A percentile compares a stretch with the other conserved stretches of the same genome.
phyloP scores from a whole-genome alignment of 2,113 vertebrate species.

The Syrmaticus mikado region DNA sequence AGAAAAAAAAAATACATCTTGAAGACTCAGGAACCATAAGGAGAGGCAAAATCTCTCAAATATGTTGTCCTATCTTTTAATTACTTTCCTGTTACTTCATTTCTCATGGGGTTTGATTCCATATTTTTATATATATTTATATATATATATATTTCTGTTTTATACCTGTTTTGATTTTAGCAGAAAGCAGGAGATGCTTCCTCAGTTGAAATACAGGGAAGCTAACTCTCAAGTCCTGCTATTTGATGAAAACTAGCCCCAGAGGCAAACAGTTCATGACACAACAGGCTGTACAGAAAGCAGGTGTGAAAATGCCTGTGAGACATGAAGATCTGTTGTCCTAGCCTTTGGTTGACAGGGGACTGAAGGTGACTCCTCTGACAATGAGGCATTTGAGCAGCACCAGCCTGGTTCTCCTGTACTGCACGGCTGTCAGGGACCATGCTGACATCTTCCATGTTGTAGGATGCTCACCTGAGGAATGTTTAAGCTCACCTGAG shows the following conservation, averaged over 20 bases:
- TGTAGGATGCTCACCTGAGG: neutral
- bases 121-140: neutral
- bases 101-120: neutral
- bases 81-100: neutral
- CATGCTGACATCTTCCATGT: neutral
- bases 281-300: neutral
- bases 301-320: neutral
- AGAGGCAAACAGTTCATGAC: neutral
- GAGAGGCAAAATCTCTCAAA: neutral
- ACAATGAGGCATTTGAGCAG: neutral
- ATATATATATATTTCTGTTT: neutral
- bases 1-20: neutral
- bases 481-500: neutral
- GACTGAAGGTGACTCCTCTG: neutral
- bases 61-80: neutral
- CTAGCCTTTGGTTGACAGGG: neutral
- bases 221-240: neutral
- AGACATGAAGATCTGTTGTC: neutral
- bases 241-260: neutral
- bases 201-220: neutral
- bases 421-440: fast-evolving
- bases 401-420: neutral
- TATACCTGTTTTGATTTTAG: neutral
- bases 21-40: neutral
- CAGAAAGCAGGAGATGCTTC: neutral